Evolutionary conservation across 1,140 invertebrate species (phyloP).

Genomic region (Meloidogyne hapla): DNA sequence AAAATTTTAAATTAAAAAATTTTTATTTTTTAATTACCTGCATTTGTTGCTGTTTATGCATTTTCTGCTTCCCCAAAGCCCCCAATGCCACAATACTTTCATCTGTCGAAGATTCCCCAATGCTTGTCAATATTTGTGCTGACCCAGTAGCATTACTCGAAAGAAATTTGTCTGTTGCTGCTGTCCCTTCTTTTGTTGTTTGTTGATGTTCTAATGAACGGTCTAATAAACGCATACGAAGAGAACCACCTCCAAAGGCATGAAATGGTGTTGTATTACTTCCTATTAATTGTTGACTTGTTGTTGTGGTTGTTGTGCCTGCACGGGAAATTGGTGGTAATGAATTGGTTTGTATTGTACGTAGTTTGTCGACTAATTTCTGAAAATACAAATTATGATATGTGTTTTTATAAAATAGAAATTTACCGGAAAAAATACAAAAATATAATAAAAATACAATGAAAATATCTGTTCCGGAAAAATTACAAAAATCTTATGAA

Average conservation of each 20-base stretch:
- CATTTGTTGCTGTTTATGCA: not conserved
- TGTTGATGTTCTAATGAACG: conserved; percentile 33
- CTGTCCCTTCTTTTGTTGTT: conserved; percentile 23
- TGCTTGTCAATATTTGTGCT: conserved; percentile 26
- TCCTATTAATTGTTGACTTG: conserved; percentile 37
- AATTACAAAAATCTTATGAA: not conserved
- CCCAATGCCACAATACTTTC: not conserved
- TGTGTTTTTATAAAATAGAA: not conserved
- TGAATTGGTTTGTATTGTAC: conserved; percentile 53
- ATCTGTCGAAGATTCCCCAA: conserved; percentile 3
- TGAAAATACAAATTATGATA: conserved; percentile 7
- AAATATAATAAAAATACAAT: no score
- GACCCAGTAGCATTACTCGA: not conserved
- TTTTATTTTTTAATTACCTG: no score
- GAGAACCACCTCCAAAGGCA: conserved; percentile 38
- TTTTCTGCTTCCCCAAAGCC: not conserved
- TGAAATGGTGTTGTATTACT: conserved; percentile 28
- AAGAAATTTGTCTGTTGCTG: not conserved
- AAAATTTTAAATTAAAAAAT: no score
- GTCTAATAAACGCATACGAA: conserved; percentile 49
- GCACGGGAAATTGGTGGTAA: conserved; percentile 46
- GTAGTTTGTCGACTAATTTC: conserved; percentile 55
- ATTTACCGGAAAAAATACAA: not conserved
- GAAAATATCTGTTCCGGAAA: not conserved
- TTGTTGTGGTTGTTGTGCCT: conserved; percentile 18